Conservation (phyloP, 2,113 vertebrate species). For the Oceanodroma tethys region DNA sequence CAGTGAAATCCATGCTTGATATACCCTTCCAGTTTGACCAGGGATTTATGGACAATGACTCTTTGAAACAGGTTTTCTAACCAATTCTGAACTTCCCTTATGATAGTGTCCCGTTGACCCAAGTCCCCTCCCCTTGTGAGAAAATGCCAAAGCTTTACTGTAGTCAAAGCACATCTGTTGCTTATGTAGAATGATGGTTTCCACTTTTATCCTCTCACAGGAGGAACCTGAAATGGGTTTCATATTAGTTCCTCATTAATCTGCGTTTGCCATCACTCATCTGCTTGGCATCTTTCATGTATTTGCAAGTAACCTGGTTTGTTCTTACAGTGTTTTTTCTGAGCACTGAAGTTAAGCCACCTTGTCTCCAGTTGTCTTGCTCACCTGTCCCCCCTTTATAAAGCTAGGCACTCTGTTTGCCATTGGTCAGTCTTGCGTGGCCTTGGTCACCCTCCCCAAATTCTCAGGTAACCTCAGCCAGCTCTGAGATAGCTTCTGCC, state of each 20-base stretch:
- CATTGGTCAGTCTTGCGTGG: background rate
- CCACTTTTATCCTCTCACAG: background rate
- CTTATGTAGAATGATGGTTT: background rate
- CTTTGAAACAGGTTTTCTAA: background rate
- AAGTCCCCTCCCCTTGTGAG: background rate
- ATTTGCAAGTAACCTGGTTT: background rate
- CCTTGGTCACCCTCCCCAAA: background rate
- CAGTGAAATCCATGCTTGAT: background rate
- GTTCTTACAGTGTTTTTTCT: background rate
- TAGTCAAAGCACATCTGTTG: background rate
- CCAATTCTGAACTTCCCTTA: background rate
- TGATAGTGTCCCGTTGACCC: rapidly evolving
- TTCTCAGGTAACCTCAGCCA: background rate
- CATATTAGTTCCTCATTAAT: background rate
- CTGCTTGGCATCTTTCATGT: background rate
- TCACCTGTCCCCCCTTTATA: background rate
- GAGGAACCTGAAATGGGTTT: background rate
- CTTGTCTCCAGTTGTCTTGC: background rate
- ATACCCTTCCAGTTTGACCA: background rate
- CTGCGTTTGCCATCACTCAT: background rate
- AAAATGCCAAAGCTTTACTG: background rate
- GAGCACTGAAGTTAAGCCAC: background rate
- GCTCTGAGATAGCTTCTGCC: background rate
- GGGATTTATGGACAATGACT: background rate
- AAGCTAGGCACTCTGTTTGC: background rate